A percentile compares a stretch with the other conserved stretches of the same genome.
Conservation (phyloP, 2,888 invertebrate species). For the Rhagonycha lutea region DNA sequence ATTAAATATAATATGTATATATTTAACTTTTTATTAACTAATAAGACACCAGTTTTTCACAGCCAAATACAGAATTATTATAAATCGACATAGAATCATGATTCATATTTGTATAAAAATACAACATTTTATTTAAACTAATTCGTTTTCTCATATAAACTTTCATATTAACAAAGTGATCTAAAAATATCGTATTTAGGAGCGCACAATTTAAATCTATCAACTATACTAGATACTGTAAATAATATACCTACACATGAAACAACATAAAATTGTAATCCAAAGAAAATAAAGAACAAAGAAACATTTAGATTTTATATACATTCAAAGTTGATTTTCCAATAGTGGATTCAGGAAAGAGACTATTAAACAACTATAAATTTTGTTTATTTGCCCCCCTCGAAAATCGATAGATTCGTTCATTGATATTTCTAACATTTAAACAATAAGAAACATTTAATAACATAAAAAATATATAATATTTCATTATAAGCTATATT, state of each 20-base stretch:
- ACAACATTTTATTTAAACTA: conserved; percentile 3
- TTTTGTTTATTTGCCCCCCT: not conserved
- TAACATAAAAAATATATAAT: conserved; percentile 2
- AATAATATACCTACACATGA: not conserved
- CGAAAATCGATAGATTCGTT: not conserved
- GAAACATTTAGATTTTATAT: not conserved
- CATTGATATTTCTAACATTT: not conserved
- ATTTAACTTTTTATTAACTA: conserved; percentile 1
- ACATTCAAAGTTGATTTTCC: not conserved
- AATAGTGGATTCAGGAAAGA: not conserved
- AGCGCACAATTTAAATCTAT: not conserved
- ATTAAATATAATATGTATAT: conserved; percentile 2
- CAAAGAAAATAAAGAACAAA: not conserved
- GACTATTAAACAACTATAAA: not conserved
- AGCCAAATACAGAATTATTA: conserved; percentile 46
- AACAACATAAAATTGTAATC: not conserved
- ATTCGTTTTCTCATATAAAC: not conserved
- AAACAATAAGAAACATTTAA: conserved; percentile 5
- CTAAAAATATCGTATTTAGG: not conserved
- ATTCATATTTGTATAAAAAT: conserved; percentile 14
- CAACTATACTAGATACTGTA: not conserved
- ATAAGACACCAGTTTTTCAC: conserved; percentile 42
- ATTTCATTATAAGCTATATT: conserved; percentile 3
- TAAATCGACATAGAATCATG: conserved; percentile 30
- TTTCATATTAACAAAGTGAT: not conserved